Base-by-base conservation (phyloP, 2,888 invertebrate species). In the Melinaea marsaeus region DNA sequence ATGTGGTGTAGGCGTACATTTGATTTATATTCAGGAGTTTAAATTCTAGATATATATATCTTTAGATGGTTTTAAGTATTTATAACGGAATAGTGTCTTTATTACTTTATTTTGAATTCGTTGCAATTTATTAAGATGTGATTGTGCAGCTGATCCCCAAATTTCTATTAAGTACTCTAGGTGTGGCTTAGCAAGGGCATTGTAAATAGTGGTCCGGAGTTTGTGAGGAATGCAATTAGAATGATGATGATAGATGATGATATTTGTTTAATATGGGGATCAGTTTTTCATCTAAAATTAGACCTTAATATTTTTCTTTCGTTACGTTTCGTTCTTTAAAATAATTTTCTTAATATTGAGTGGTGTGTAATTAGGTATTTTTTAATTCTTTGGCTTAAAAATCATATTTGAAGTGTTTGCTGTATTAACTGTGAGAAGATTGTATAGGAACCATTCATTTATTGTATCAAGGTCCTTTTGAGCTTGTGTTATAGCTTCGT, bases 51-150 rank as follows among this genome's bases (percentile, higher is more conserved):
- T 22, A 22, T 22, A 22, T 22, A 22, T 22, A 22, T 22, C 22
- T 22, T 22, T 22, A 22, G 22, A 22, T 22, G 22, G 22, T 22
- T 22, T 22, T 22, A 22, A 22, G 22, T 22, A 22, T 22, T 35
- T 35, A 32, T 63, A 57, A 13, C 42, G 55, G 35, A 48, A 59
- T n/a, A 62, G 34, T 37, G 33, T 48, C 48, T 60, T 60, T 9
- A 63, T 63, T 11, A 63, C 34, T 63, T 63, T 59, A 11, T 63
- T 63, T 60, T 63, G 60, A 51, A 46, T 22, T 34, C 11, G 47
- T 35, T 58, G 58, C 48, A 58, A 48, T 13, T 47, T 34, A 33
- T 33, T 22, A 34, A 48, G 35, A 34, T 58, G 46, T 48, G 35
- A 13, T 56, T 56, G 35, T n/a, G 56, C 56, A 37, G 56, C 56